Percentiles rank a stretch among this genome's conserved stretches.
Conservation (phyloP, 2,113 vertebrate genomes). For the Blennius ocellaris region DNA sequence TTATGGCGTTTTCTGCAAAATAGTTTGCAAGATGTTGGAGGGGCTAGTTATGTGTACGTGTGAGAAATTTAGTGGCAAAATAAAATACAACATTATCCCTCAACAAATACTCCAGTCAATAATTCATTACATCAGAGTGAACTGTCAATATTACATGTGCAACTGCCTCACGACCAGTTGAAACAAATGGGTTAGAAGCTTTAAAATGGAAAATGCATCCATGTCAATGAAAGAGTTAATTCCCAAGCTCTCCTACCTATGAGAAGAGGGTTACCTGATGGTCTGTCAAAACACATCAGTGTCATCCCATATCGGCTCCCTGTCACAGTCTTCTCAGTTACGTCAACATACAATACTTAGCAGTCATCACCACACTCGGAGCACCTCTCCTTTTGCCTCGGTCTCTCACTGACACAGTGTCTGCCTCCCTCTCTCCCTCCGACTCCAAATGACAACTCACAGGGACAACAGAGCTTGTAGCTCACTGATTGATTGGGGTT, state of each 20-base stretch:
- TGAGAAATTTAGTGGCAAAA: too few species aligned
- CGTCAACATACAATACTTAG: conserved; percentile 64
- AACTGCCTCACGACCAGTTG: background rate
- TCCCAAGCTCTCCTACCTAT: conserved; percentile 21
- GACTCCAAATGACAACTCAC: conserved; percentile 50
- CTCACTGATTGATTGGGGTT: conserved; percentile 63
- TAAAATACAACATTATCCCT: too few species aligned
- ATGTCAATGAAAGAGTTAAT: conserved; percentile 21
- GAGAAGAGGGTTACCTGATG: conserved; percentile 45
- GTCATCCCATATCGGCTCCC: conserved; percentile 35
- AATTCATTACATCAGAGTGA: background rate
- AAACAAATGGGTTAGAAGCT: background rate
- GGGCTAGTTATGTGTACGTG: too few species aligned
- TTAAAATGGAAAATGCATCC: background rate
- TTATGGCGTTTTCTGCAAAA: too few species aligned
- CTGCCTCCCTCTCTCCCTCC: conserved; percentile 39
- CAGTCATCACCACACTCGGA: conserved; percentile 61
- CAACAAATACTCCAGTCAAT: background rate
- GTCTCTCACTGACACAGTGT: conserved; percentile 44
- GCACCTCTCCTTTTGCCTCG: conserved; percentile 47
- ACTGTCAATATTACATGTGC: background rate
- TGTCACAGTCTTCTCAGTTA: conserved; percentile 51
- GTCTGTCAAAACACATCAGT: conserved; percentile 63
- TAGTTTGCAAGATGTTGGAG: too few species aligned
- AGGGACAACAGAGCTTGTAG: conserved; percentile 55